Percentiles rank a stretch among this genome's conserved stretches.
Evolutionary conservation across 2,888 invertebrate species (phyloP).

Genomic region (Drosophila nigritarsus): DNA sequence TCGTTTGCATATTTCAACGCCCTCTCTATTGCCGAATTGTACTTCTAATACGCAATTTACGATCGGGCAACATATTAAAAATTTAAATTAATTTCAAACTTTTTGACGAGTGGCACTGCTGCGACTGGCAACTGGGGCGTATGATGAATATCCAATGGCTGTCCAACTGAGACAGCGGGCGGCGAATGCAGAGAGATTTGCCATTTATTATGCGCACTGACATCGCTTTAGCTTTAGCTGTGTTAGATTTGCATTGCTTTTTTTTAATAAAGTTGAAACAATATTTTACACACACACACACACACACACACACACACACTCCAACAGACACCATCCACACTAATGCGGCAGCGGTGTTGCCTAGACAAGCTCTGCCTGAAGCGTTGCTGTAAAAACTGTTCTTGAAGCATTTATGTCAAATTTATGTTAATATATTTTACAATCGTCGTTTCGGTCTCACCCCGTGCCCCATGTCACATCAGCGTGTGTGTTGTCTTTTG

Average conservation of each 20-base stretch:
- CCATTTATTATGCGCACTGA: constrained; percentile 64
- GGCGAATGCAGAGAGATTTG: constrained; percentile 32
- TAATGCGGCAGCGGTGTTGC: constrained; percentile 3
- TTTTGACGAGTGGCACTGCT: constrained; percentile 36
- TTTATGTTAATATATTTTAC: constrained; percentile 82
- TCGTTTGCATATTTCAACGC: constrained; percentile 24
- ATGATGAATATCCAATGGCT: constrained; percentile 62
- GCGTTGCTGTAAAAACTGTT: constrained; percentile 52
- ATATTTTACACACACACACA: constrained; percentile 64
- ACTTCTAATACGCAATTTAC: constrained; percentile 60
- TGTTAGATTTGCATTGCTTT: constrained; percentile 67
- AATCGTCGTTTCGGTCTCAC: constrained; percentile 60
- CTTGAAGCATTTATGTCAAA: constrained; percentile 80
- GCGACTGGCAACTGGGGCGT: constrained; percentile 41
- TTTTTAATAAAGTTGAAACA: constrained; percentile 82
- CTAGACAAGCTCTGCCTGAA: constrained; percentile 25
- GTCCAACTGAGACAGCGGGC: constrained; percentile 19
- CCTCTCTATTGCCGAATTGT: neutral
- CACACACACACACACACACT: constrained; percentile 34
- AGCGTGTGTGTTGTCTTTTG: constrained; percentile 61
- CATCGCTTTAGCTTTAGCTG: constrained; percentile 47
- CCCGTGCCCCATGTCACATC: constrained; percentile 38
- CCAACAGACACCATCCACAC: constrained; percentile 15
- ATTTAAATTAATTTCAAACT: constrained; percentile 75
- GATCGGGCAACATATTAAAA: constrained; percentile 63